Evolutionary conservation across 2,797 vertebrate species (phyloP), one percentile per base, ranked within the genome.

Genomic region (Austrolebias charrua): DNA sequence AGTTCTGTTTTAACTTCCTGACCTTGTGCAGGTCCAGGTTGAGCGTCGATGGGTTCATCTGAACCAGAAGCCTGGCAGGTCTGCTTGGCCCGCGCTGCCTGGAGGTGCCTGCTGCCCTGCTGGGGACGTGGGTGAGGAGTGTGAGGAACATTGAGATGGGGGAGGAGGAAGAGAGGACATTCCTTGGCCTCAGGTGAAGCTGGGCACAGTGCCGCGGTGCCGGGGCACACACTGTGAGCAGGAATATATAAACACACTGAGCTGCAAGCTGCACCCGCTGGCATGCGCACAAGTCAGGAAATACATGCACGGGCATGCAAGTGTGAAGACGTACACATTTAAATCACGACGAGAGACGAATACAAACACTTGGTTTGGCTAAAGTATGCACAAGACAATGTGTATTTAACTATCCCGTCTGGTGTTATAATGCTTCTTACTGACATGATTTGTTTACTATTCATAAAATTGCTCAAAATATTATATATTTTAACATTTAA

Each of bases 161-260:
- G 71, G 55, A 70, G 73, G 76, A 74, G 66, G 75, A 68, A 44
- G 76, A 76, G 82, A 91, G 89, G 89, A 90, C 88, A 86, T 89
- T 88, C 89, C 88, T 88, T 87, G 84, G 89, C 86, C 84, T 85
- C 81, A 74, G 88, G 87, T 79, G 80, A 80, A 84, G 68, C 65
- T 31, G 68, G 82, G 84, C 78, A 14, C 66, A 1, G 62, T 75
- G 84, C 80, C 77, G 78, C 83, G 72, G 80, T 78, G 79, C 79
- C 63, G 78, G 80, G n/a, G 80, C 63, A 7, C 86, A 80, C 77
- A 61, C 82, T 75, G 84, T 53, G 81, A 79, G 76, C 80, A 79
- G 72, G 80, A 79, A 83, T 82, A 80, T 78, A 81, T 71, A 84
- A 84, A 83, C 86, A 88, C 80, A 83, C 81, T 79, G 86, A 83